A percentile compares a stretch with the other conserved stretches of the same genome.
Conservation (phyloP, 2,888 invertebrate genomes). For the Periphyllus acericola region DNA sequence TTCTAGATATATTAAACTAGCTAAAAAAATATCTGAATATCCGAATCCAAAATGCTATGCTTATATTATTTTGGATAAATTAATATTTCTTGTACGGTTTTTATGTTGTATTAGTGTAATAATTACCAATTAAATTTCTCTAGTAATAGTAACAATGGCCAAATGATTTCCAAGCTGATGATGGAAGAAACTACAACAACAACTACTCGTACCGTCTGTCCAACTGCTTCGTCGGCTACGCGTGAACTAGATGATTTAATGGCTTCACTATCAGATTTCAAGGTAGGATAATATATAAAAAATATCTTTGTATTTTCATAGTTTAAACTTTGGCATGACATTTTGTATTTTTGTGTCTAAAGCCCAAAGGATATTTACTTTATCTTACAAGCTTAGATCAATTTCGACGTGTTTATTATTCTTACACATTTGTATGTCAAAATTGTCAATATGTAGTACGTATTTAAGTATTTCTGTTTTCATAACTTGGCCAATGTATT, state of each 20-base stretch:
- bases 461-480: no score
- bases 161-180: conserved; percentile 68
- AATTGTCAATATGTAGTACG: no score
- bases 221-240: conserved; percentile 86
- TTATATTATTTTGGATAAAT: no score
- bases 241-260: conserved; percentile 95
- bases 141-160: conserved; percentile 67
- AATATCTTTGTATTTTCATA: conserved; percentile 12
- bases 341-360: no score
- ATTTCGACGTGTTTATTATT: background rate
- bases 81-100: no score
- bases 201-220: conserved; percentile 66
- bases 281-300: conserved; percentile 72
- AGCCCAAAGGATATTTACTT: background rate
- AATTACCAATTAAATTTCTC: conserved; percentile 60
- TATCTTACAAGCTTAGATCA: background rate
- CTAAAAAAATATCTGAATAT: no score
- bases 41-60: no score
- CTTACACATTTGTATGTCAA: background rate
- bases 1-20: no score
- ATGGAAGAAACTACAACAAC: conserved; percentile 69
- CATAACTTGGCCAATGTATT: background rate
- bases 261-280: conserved; percentile 94
- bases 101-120: no score
- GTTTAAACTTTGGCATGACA: background rate